These are phyloP conservation scores for Xestia ashworthii DNA, from an alignment of 2,888 invertebrate genomes.

Conservation along the genomic window DNA sequence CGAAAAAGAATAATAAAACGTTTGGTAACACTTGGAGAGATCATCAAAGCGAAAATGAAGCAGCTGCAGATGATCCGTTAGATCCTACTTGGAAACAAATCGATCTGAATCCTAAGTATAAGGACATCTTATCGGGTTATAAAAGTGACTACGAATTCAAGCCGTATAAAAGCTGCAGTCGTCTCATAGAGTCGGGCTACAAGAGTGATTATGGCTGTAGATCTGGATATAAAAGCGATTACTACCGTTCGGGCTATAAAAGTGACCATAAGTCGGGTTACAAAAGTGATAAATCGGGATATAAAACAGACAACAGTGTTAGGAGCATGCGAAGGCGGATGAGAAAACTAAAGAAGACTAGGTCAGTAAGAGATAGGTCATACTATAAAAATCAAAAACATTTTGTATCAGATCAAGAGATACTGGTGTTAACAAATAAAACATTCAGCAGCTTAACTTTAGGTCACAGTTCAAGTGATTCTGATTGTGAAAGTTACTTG, in stretches of 20 bases:
- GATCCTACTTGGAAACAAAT: slow-evolving; percentile 92
- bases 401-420: slow-evolving; percentile 91
- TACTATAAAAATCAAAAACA: slow-evolving; percentile 90
- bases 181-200: slow-evolving; percentile 90
- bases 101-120: slow-evolving; percentile 92
- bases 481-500: slow-evolving; percentile 87
- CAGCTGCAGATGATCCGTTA: slow-evolving; percentile 89
- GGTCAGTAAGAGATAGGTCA: slow-evolving; percentile 88
- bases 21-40: slow-evolving; percentile 87
- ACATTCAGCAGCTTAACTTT: slow-evolving; percentile 89
- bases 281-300: slow-evolving; percentile 91
- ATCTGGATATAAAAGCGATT: slow-evolving; percentile 89
- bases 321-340: slow-evolving; percentile 87
- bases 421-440: slow-evolving; percentile 89
- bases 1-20: slow-evolving; percentile 83
- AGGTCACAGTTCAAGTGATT: slow-evolving; percentile 90
- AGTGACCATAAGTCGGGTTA: slow-evolving; percentile 91
- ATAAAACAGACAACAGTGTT: slow-evolving; percentile 91
- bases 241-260: slow-evolving; percentile 90
- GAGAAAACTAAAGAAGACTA: slow-evolving; percentile 88
- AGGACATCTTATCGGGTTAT: slow-evolving; percentile 91
- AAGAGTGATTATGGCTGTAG: slow-evolving; percentile 91
- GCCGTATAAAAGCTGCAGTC: slow-evolving; percentile 88
- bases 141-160: slow-evolving; percentile 91
- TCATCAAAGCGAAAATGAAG: slow-evolving; percentile 88